Conservation (phyloP, 2,888 invertebrate species). For the Thymelicus lineola region DNA sequence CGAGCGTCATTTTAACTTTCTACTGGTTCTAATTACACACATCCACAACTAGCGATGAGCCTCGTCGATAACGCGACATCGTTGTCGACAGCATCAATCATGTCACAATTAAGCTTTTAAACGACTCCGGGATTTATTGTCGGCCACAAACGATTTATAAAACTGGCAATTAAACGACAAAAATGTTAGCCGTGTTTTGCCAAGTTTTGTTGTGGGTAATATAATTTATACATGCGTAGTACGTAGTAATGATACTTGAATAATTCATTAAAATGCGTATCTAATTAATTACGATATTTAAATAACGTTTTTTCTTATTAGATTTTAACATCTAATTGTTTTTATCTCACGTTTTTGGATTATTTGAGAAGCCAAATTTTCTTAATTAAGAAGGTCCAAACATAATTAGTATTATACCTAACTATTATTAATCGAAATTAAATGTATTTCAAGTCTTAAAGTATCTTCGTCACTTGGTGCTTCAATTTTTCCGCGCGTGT, state of each 20-base stretch:
- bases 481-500: not conserved
- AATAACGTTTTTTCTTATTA: no score
- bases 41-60: conserved; percentile 45
- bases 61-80: conserved; percentile 57
- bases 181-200: conserved; percentile 30
- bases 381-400: no score
- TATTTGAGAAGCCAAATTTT: no score
- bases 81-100: conserved; percentile 61
- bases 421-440: no score
- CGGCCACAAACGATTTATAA: conserved; percentile 31
- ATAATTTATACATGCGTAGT: no score
- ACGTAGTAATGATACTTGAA: no score
- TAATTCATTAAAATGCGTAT: no score
- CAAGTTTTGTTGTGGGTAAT: not conserved
- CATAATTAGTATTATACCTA: no score
- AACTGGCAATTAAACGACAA: conserved; percentile 34
- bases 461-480: not conserved
- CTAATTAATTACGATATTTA: no score
- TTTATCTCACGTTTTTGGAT: no score
- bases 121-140: conserved; percentile 43
- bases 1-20: not conserved
- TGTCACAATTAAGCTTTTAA: conserved; percentile 51
- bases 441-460: not conserved
- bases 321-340: no score
- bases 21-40: conserved; percentile 52